Evolutionary conservation across 1,140 invertebrate species (phyloP).

Genomic region (Macrotrachela quadricornifera): DNA sequence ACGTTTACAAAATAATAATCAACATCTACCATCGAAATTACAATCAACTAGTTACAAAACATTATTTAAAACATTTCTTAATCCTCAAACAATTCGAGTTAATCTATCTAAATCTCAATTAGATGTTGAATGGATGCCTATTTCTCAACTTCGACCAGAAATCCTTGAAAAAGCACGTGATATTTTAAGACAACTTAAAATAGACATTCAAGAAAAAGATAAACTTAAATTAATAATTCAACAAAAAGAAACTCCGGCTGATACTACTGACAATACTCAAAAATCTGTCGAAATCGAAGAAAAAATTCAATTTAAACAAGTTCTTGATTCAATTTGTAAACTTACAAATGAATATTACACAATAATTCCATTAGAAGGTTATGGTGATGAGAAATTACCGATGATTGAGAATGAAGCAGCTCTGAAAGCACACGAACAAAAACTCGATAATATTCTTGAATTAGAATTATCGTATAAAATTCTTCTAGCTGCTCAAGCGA

Average conservation of each 20-base stretch:
- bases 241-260: conserved; percentile 11
- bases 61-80: neutral
- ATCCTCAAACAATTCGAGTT: neutral
- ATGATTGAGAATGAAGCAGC: conserved; percentile 24
- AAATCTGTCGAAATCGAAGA: no score
- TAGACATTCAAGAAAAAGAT: neutral
- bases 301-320: conserved; percentile 7
- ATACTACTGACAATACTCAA: no score
- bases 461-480: no score
- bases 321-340: conserved; percentile 14
- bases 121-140: no score
- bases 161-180: neutral
- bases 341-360: conserved; percentile 33
- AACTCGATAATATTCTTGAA: no score
- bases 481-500: no score
- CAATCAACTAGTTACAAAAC: neutral
- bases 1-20: neutral
- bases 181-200: neutral
- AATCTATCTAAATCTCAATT: no score
- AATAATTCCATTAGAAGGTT: conserved; percentile 29
- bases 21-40: neutral
- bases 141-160: neutral
- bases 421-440: conserved; percentile 17
- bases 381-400: conserved; percentile 26
- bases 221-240: conserved; percentile 6